Conservation (phyloP, 2,888 invertebrate genomes). For the Lymantria monacha region DNA sequence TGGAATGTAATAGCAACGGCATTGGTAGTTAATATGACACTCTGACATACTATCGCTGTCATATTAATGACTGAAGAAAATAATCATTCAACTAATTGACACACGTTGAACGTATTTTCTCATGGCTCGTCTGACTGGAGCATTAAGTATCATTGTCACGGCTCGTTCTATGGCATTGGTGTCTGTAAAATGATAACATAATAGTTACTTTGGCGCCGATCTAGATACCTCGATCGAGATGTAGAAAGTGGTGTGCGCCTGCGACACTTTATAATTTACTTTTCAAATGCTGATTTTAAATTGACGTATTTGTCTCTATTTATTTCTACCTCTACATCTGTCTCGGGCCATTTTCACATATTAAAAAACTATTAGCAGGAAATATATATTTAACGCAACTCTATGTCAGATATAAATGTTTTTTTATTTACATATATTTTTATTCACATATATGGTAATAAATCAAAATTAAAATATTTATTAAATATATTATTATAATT, state of each 20-base stretch:
- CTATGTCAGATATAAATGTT: too few relatives aligned
- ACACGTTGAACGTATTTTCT: slow-evolving; percentile 22
- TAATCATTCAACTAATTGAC: not conserved
- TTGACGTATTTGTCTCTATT: too few relatives aligned
- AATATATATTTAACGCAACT: too few relatives aligned
- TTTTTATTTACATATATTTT: too few relatives aligned
- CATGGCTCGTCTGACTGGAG: slow-evolving; percentile 12
- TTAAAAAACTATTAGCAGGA: too few relatives aligned
- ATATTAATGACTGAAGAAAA: slow-evolving; percentile 17
- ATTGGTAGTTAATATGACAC: not conserved
- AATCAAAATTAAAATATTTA: too few relatives aligned
- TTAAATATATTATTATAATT: too few relatives aligned
- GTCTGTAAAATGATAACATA: slow-evolving; percentile 49
- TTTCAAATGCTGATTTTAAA: slow-evolving; percentile 15
- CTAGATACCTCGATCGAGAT: slow-evolving; percentile 65
- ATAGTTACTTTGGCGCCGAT: slow-evolving; percentile 52
- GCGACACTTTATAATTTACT: slow-evolving; percentile 26
- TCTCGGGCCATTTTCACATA: too few relatives aligned
- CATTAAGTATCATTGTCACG: slow-evolving; percentile 56
- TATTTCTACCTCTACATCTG: too few relatives aligned
- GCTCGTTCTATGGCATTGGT: slow-evolving; percentile 51
- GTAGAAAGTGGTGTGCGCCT: slow-evolving; percentile 50
- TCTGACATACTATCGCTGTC: not conserved
- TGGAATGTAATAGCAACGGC: not conserved
- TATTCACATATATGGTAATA: too few relatives aligned